phyloP scores from a whole-genome alignment of 2,113 vertebrate species.

The Turnix velox region DNA sequence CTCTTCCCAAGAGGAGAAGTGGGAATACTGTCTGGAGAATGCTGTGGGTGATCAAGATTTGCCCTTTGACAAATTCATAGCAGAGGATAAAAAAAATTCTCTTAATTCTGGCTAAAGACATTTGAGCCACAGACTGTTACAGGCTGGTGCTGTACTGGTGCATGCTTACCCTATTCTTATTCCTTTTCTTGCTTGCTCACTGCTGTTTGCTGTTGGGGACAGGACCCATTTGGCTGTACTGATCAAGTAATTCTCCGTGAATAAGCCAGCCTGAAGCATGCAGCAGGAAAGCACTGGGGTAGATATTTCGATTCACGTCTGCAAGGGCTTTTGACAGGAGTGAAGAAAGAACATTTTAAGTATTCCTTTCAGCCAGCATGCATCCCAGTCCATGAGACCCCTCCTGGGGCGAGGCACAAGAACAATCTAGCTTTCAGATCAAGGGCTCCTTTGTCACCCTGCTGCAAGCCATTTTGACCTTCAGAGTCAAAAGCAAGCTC shows the following conservation, averaged over 20 bases:
- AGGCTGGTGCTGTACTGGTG: background rate
- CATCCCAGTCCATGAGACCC: background rate
- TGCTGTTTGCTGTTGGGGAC: background rate
- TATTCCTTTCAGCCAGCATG: conserved; percentile 26
- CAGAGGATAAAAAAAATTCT: background rate
- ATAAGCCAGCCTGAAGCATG: background rate
- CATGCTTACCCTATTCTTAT: background rate
- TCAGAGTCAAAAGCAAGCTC: conserved; percentile 43
- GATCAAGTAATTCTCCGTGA: background rate
- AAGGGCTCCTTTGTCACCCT: conserved; percentile 48
- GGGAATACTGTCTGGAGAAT: background rate
- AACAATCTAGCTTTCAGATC: conserved; percentile 43
- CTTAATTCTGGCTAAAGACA: background rate
- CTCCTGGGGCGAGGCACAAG: conserved; percentile 41
- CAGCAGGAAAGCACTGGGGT: background rate
- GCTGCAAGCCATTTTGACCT: conserved; percentile 59
- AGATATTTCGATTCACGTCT: conserved; percentile 40
- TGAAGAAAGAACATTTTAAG: conserved; percentile 46
- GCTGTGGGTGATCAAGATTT: background rate
- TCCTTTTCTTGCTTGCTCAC: background rate
- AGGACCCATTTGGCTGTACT: background rate
- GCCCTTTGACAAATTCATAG: background rate
- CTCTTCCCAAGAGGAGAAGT: background rate
- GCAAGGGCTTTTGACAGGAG: conserved; percentile 44
- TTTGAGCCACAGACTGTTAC: background rate